Base-by-base conservation (phyloP, 1,140 invertebrate genomes). In the Dryas iulia region DNA sequence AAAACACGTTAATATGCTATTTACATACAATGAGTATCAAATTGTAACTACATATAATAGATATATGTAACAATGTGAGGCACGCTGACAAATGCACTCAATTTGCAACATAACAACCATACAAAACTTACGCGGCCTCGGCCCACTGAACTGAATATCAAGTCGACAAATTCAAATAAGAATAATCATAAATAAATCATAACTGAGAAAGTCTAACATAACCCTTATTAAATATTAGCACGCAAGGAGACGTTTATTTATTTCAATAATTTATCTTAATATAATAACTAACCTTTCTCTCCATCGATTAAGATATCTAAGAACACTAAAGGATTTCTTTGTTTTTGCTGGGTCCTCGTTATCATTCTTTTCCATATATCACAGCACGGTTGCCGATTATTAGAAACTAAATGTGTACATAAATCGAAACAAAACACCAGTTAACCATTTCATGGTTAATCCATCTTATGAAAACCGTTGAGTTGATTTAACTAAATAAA, bases 291-390 rank as follows among this genome's bases (percentile, higher is more conserved):
- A 89, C 89, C 89, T 84, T 78, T 77, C 72, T 84, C 86, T 21
- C 84, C 87, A 71, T 89, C 85, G 63, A 89, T 89, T 54, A 81
- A 74, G 65, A 91, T 86, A 76, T 91, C 89, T 66, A 91, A 81
- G 75, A 84, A 91, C 67, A 91, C 87, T 57, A 91, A 66, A 60
- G 84, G 84, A 76, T 91, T 91, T 64, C 74, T 89, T 84, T 85
- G 79, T 84, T 77, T 76, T 60, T 62, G 66, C 53, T 79, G 69
- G 24, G 68, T 75, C 65, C 68, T 73, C 52, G 82, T 69, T 77
- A 80, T 76, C 76, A 85, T 83, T 63, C 69, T 83, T 39, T 58
- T 30, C 21, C 18, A 28, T 30, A 52, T 65, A 60, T 60, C 47
- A 70, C 57, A 65, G 33, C 21, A 60, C 57, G 21, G 18, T 30